phyloP scores from a whole-genome alignment of 2,113 vertebrate genomes.

The Elachura formosa region DNA sequence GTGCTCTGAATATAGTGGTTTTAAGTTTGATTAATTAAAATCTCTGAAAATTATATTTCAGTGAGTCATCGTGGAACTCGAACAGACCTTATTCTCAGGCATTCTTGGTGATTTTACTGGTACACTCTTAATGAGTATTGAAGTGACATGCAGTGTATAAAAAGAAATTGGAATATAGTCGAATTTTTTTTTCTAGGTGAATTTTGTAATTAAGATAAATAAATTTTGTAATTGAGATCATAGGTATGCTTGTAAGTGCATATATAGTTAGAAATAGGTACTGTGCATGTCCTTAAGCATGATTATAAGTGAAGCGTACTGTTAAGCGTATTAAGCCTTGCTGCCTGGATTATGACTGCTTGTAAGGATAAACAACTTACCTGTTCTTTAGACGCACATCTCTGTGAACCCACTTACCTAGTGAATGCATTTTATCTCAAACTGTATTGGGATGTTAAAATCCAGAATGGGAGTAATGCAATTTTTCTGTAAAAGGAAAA shows the following conservation, averaged over 20 bases:
- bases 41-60: background rate
- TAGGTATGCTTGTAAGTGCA: background rate
- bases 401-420: background rate
- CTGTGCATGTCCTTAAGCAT: background rate
- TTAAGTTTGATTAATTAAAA: background rate
- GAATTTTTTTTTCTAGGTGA: background rate
- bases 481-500: background rate
- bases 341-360: background rate
- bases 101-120: background rate
- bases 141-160: accelerated
- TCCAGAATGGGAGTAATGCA: background rate
- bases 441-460: background rate
- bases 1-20: background rate
- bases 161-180: background rate
- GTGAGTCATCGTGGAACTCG: background rate
- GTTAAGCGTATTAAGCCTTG: background rate
- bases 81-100: background rate
- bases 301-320: background rate
- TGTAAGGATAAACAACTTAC: background rate
- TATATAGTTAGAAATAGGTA: background rate
- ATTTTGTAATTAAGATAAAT: background rate
- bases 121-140: background rate
- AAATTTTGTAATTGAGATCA: background rate
- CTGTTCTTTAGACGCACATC: background rate
- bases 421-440: background rate